Percentiles rank a stretch among this genome's conserved stretches.
phyloP scores from a whole-genome alignment of 2,888 invertebrate species.

The Phortica okadai region DNA sequence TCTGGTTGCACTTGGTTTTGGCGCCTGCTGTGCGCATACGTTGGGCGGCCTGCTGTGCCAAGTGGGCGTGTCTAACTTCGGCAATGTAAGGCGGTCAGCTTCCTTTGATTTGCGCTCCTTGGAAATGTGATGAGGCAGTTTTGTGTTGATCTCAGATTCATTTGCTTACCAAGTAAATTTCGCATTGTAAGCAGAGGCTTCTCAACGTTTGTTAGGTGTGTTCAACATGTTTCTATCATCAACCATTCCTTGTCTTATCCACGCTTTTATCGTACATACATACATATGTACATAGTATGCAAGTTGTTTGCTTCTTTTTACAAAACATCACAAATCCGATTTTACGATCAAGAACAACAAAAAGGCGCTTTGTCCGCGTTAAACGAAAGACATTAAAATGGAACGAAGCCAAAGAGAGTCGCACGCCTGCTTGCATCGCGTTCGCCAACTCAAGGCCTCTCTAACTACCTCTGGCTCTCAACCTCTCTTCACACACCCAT shows the following conservation, averaged over 20 bases:
- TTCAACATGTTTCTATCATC: no score
- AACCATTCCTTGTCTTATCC: no score
- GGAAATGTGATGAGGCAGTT: background rate
- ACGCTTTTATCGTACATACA: no score
- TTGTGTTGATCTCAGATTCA: background rate
- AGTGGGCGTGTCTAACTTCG: background rate
- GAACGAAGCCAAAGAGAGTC: constrained; percentile 4
- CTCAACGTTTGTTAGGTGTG: no score
- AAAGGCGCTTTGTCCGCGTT: constrained; percentile 17
- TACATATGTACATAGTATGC: background rate
- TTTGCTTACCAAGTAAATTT: background rate
- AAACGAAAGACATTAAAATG: constrained; percentile 18
- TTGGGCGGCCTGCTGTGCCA: background rate
- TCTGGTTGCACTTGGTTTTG: background rate
- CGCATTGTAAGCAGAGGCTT: background rate
- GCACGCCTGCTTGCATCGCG: background rate
- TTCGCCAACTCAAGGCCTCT: background rate
- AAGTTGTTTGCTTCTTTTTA: background rate
- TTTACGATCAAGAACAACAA: constrained; percentile 14
- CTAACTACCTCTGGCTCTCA: background rate
- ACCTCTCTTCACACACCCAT: no score
- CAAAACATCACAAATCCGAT: background rate
- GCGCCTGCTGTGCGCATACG: constrained; percentile 10
- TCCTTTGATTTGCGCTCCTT: background rate
- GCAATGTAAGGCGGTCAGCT: background rate